Evolutionary conservation across 2,797 vertebrate species (phyloP), one percentile per base, ranked within the genome.

Genomic region (Coracias cyanogaster): DNA sequence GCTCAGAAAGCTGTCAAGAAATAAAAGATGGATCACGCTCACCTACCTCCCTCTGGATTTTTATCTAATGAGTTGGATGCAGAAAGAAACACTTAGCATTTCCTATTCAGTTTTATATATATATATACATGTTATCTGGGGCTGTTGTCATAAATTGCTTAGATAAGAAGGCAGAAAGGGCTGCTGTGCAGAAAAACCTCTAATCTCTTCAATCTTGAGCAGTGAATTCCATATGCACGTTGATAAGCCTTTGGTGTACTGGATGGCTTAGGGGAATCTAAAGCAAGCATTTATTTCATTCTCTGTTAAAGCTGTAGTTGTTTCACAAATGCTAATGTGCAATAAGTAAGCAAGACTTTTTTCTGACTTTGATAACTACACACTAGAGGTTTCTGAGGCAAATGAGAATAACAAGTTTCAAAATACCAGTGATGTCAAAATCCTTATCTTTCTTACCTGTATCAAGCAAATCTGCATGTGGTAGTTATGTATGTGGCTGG

Each of bases 151-250:
- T 89, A 82, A 89, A 58, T 85, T 85, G 20, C 19, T 79, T 89
- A 89, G 78, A 85, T 62, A 77, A 52, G 15, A 82, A 55, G 7
- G 17, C 13, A 77, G 48, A 70, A 85, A 82, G 20, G 6, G 45
- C 5, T 79, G 24, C 41, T 65, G n/a, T 22, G 15, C 35, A 84
- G 19, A 74, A 86, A 81, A 88, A 21, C 15, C 33, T 87, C 31
- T 94, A 82, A 90, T 95, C 90, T 90, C 24, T 33, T 93, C 58
- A 76, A 7, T 93, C 65, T 90, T 86, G 57, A 91, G 25, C 39
- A 46, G 8, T 52, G 72, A 88, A 83, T 88, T 86, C 54, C 39
- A 20, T 31, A 54, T 17, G 19, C 41, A 54, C 33, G 22, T 45
- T 71, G 33, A 71, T 91, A 95, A 83, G 69, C 25, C 61, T 49